phyloP scores from a whole-genome alignment of 35 echinoderm and acorn worm species.

The Heliocidaris tuberculata region DNA sequence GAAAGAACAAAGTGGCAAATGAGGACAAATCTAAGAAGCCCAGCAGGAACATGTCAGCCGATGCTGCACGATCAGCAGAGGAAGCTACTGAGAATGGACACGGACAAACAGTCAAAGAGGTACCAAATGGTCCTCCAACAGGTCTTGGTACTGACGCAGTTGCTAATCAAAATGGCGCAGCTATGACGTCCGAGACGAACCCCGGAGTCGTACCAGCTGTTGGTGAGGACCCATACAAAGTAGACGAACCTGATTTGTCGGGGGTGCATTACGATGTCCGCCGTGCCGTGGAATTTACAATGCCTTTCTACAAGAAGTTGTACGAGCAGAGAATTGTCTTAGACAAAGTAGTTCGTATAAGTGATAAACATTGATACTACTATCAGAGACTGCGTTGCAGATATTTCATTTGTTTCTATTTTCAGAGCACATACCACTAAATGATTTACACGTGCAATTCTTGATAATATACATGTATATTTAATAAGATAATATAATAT shows the following conservation, averaged over 20 bases:
- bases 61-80: neutral
- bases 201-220: neutral
- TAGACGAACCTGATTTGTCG: neutral
- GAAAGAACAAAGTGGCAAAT: neutral
- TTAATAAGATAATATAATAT: neutral
- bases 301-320: constrained; percentile 24
- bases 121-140: neutral
- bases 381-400: neutral
- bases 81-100: neutral
- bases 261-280: neutral
- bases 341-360: constrained; percentile 30
- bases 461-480: neutral
- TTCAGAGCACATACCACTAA: neutral
- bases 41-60: neutral
- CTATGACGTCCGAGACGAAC: neutral
- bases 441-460: neutral
- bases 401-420: neutral
- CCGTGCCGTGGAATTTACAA: neutral
- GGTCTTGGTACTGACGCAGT: neutral
- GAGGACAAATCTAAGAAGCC: neutral
- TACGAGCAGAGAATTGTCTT: neutral
- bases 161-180: neutral
- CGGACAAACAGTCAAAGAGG: neutral
- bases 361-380: neutral
- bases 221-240: neutral